These are phyloP conservation scores for Xenotilapia longispinis DNA, from an alignment of 2,113 vertebrate genomes.

Conservation along the genomic window DNA sequence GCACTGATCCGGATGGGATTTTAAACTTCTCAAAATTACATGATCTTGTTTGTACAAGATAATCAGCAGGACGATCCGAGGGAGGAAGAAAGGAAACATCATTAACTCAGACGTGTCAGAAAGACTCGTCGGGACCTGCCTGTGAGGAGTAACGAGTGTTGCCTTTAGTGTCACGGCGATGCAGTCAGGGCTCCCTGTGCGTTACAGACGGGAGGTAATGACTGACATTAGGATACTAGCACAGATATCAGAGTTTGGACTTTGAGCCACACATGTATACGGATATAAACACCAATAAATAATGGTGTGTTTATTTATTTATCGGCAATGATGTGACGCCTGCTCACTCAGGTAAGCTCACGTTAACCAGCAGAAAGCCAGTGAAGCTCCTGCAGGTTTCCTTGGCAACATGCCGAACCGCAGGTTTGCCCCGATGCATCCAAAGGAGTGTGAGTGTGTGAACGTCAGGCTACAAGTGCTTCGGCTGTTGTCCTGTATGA, in stretches of 20 bases:
- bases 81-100: background rate
- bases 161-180: background rate
- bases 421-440: background rate
- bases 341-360: background rate
- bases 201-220: background rate
- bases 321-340: fast-evolving
- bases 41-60: background rate
- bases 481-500: background rate
- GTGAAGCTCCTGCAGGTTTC: background rate
- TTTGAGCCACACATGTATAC: background rate
- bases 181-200: background rate
- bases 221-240: background rate
- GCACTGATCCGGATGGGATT: background rate
- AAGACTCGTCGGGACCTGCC: background rate
- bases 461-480: background rate
- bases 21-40: background rate
- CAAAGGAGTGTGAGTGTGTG: fast-evolving
- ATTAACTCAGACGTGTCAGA: background rate
- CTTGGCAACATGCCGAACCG: background rate
- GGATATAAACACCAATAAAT: background rate
- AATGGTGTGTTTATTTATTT: background rate
- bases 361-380: background rate
- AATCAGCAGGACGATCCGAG: background rate
- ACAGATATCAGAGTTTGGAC: background rate
- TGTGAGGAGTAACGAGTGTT: background rate